A percentile compares a stretch with the other conserved stretches of the same genome.
Evolutionary conservation across 2,113 vertebrate genomes (phyloP).

Genomic region (Brachyhypopomus occidentalis): DNA sequence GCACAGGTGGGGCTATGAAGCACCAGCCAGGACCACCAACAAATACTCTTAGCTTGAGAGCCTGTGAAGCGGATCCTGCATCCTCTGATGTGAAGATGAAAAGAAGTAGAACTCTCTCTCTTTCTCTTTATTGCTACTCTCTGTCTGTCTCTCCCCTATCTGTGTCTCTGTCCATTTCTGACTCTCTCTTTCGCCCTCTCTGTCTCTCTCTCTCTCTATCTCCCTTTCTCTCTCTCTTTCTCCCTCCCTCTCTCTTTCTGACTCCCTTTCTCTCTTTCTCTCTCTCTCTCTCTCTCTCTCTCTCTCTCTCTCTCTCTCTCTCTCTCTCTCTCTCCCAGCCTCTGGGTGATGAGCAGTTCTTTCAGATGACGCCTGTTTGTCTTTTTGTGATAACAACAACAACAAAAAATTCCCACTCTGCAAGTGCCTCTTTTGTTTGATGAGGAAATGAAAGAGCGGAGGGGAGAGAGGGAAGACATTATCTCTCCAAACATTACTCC

Average conservation of each 20-base stretch:
- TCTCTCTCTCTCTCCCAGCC: background rate
- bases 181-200: background rate
- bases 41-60: slow-evolving; percentile 32
- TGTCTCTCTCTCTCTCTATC: background rate
- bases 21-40: background rate
- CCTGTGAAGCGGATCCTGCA: slow-evolving; percentile 1
- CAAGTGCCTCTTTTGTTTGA: slow-evolving; percentile 34
- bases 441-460: slow-evolving; percentile 36
- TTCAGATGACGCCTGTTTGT: slow-evolving; percentile 30
- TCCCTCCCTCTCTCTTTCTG: slow-evolving; percentile 11
- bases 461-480: slow-evolving; percentile 16
- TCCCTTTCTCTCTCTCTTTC: background rate
- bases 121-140: slow-evolving; percentile 4
- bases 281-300: background rate
- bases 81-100: slow-evolving; percentile 44
- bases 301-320: background rate
- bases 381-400: slow-evolving; percentile 33
- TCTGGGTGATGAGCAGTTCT: slow-evolving; percentile 24
- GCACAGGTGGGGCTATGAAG: background rate
- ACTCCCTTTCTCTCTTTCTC: background rate
- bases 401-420: slow-evolving; percentile 19
- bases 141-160: background rate
- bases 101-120: slow-evolving; percentile 8
- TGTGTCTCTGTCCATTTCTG: too few species aligned
- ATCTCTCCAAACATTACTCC: slow-evolving; percentile 9